Evolutionary conservation across 2,113 vertebrate species (phyloP).

Genomic region (Cyanistes caeruleus): DNA sequence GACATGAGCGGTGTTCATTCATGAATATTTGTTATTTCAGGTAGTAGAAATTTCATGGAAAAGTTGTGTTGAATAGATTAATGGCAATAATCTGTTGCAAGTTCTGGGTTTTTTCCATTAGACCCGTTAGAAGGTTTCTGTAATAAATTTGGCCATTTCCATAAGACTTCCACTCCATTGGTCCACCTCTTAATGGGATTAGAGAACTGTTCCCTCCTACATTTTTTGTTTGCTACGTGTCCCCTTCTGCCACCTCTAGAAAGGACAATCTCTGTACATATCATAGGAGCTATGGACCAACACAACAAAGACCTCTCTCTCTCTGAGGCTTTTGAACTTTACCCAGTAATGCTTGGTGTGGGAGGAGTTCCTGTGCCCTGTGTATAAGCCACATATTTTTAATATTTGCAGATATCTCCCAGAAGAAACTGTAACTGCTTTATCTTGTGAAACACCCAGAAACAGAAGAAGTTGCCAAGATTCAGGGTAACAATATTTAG

Average conservation of each 20-base stretch:
- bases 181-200: background rate
- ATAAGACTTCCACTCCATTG: background rate
- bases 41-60: background rate
- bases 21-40: background rate
- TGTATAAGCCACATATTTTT: background rate
- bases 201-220: background rate
- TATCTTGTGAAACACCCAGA: constrained; percentile 9
- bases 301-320: background rate
- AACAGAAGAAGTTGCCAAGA: background rate
- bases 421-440: constrained; percentile 9
- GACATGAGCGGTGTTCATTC: background rate
- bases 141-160: background rate
- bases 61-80: background rate
- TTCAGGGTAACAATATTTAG: background rate
- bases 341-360: background rate
- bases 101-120: background rate
- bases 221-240: background rate
- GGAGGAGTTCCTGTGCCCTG: background rate
- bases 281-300: background rate
- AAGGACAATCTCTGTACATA: background rate
- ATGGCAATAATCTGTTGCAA: background rate
- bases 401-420: background rate
- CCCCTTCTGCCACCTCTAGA: background rate
- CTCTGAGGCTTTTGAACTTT: background rate
- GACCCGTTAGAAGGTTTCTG: background rate